Base-by-base conservation (phyloP, 2,888 invertebrate species). In the Epiperipatus broadwayi region DNA sequence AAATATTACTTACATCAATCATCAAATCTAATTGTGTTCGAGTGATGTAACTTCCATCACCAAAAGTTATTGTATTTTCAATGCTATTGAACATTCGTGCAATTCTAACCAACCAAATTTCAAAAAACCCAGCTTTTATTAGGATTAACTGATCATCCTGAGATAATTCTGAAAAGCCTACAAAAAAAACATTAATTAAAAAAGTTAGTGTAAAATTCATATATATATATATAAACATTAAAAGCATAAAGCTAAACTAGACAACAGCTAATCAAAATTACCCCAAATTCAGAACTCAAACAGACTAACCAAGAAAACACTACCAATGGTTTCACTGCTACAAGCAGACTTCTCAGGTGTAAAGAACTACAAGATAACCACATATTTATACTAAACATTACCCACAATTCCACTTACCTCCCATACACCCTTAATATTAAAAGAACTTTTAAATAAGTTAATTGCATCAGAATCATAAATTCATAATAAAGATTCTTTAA, bases 71-170 rank as follows among this genome's bases (percentile, higher is more conserved):
- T 47, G 73, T 71, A 36, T 61, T 60, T 21, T 58, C 57, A 36
- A 73, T 67, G 42, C 74, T 70, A 27, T 73, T 73, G 29, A 80
- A 77, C 62, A 84, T 70, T 46, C 78, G 71, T 7, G 83, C 72
- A 45, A 80, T 75, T 53, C 87, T 76, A 34, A 80, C 75, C 47
- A 91, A 68, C 89, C 91, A 93, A 45, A 89, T 75, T 64, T 93
- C 93, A 60, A 89, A 87, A 67, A 95, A 95, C 44, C 91, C 89
- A 25, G 76, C 73, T 68, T 95, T 93, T 54, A 93, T 85, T 48
- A 95, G 71, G 49, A 91, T 85, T 49, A 95, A 70, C 63, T 95
- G 93, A 64, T 93, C 93, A 57, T 91, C 91, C 62, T 93, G 91
- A 39, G 77, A 73, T 49, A 93, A 71, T 48, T 75, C 74, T 54